Evolutionary conservation across 2,888 invertebrate genomes (phyloP).

Genomic region (Mechanitis mazaeus): DNA sequence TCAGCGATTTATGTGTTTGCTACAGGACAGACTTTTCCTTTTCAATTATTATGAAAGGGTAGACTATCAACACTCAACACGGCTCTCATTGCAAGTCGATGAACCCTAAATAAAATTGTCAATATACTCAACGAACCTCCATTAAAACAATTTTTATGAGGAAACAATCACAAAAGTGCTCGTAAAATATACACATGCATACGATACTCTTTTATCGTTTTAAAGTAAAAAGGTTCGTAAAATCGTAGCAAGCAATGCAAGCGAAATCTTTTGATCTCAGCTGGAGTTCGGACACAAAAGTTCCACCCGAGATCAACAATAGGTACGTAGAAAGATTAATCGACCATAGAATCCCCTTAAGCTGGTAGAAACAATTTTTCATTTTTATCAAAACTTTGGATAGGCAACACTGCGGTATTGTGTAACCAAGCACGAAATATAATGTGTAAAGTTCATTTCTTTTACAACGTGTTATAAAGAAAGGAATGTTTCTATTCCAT

Average conservation of each 20-base stretch:
- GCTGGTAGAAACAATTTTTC: constrained; percentile 69
- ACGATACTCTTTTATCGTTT: constrained; percentile 13
- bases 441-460: constrained; percentile 3
- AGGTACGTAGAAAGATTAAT: constrained; percentile 71
- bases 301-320: constrained; percentile 66
- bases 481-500: neutral
- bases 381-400: constrained; percentile 70
- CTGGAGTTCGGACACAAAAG: constrained; percentile 65
- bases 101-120: neutral
- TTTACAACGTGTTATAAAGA: neutral
- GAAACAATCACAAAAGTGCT: constrained; percentile 4
- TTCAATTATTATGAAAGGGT: too few relatives aligned
- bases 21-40: too few relatives aligned
- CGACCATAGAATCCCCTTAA: constrained; percentile 65
- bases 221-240: constrained; percentile 30
- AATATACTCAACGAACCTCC: neutral
- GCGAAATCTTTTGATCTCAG: constrained; percentile 60
- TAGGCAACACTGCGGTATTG: constrained; percentile 42
- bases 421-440: constrained; percentile 23
- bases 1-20: too few relatives aligned
- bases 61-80: too few relatives aligned
- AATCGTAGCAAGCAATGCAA: constrained; percentile 56
- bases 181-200: constrained; percentile 12
- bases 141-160: neutral
- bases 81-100: too few relatives aligned